Percentiles rank a stretch among this genome's conserved stretches.
These are phyloP conservation scores for Crioceris asparagi DNA, from an alignment of 2,888 invertebrate genomes.

Conservation along the genomic window DNA sequence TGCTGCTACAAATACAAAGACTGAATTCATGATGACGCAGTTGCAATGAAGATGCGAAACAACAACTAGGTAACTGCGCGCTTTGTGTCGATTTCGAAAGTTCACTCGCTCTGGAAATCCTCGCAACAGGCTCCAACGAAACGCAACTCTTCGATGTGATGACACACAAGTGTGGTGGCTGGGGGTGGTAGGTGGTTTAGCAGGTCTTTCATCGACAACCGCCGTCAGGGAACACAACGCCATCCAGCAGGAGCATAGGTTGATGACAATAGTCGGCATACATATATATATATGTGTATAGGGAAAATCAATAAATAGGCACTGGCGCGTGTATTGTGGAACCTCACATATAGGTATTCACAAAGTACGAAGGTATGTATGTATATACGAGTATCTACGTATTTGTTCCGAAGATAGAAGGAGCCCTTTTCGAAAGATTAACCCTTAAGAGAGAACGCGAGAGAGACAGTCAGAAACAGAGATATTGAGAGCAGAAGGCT, in stretches of 20 bases:
- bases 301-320: not conserved
- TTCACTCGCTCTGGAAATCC: no score
- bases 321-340: not conserved
- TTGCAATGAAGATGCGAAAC: no score
- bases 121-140: no score
- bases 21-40: no score
- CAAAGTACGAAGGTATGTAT: constrained; percentile 1
- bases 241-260: no score
- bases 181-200: no score
- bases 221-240: not conserved
- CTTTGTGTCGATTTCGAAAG: no score
- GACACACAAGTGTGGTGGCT: no score
- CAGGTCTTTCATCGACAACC: not conserved
- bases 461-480: not conserved
- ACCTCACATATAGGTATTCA: not conserved
- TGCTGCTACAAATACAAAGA: no score
- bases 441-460: no score
- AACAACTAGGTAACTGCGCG: no score
- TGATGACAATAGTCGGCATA: not conserved
- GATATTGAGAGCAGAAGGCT: not conserved
- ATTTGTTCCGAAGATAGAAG: not conserved
- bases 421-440: not conserved
- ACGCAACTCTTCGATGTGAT: no score
- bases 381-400: not conserved
- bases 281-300: not conserved